These are phyloP conservation scores for Eubasilissa regina DNA, from an alignment of 1,140 invertebrate species.

Conservation along the genomic window DNA sequence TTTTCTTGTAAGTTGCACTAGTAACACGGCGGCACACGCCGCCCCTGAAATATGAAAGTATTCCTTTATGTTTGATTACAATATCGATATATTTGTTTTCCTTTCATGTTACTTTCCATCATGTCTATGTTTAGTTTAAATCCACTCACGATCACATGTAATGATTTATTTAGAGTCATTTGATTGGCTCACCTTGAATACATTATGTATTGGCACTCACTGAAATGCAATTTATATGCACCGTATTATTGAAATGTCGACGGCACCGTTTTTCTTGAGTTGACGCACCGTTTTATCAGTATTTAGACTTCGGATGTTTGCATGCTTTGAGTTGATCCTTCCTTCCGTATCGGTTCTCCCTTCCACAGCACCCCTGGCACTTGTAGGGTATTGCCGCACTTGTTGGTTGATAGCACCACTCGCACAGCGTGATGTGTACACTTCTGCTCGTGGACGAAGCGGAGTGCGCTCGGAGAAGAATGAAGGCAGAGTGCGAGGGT, in stretches of 20 bases:
- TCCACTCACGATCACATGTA: slow-evolving; percentile 80
- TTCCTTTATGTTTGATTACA: slow-evolving; percentile 35
- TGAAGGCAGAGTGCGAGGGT: slow-evolving; percentile 30
- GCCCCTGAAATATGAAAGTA: neutral
- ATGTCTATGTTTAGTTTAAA: slow-evolving; percentile 67
- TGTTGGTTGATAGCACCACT: slow-evolving; percentile 58
- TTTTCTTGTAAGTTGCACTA: slow-evolving; percentile 58
- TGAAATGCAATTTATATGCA: slow-evolving; percentile 77
- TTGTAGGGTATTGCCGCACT: slow-evolving; percentile 60
- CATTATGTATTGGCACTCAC: slow-evolving; percentile 71
- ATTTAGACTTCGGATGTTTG: slow-evolving; percentile 74
- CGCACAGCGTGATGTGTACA: slow-evolving; percentile 56
- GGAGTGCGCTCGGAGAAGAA: slow-evolving; percentile 3
- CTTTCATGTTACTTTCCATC: slow-evolving; percentile 42
- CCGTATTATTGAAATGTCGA: slow-evolving; percentile 74
- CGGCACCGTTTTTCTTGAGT: slow-evolving; percentile 76
- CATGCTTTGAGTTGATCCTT: slow-evolving; percentile 65
- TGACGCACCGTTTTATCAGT: slow-evolving; percentile 75
- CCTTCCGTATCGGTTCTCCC: slow-evolving; percentile 51
- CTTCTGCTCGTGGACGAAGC: neutral
- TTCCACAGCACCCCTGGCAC: slow-evolving; percentile 52
- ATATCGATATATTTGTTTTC: slow-evolving; percentile 29
- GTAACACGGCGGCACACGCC: slow-evolving; percentile 24
- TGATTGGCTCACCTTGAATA: slow-evolving; percentile 60
- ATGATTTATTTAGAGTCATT: slow-evolving; percentile 72